A percentile compares a stretch with the other conserved stretches of the same genome.
Evolutionary conservation across 2,113 vertebrate genomes (phyloP).

Genomic region (Diadophis punctatus): DNA sequence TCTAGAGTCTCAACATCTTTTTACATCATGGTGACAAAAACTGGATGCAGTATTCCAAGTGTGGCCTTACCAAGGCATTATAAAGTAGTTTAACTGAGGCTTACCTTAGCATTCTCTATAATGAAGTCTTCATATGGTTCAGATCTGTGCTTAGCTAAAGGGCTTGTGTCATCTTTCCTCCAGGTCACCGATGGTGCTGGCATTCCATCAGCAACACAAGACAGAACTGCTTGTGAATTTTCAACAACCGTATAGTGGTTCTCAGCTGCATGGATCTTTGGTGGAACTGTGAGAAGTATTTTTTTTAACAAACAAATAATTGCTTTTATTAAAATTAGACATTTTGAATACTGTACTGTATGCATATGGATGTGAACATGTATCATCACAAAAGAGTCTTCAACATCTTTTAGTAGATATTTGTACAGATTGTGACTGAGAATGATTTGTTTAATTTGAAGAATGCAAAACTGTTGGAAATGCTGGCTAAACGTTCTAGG

Average conservation of each 20-base stretch:
- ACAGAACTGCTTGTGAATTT: slow-evolving; percentile 73
- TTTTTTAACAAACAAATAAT: slow-evolving; percentile 1
- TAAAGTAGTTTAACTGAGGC: slow-evolving; percentile 20
- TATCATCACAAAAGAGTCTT: not conserved
- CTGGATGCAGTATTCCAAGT: too few relatives aligned
- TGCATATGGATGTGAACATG: not conserved
- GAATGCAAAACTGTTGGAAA: not conserved
- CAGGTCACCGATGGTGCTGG: slow-evolving; percentile 83
- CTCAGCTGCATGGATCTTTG: slow-evolving; percentile 74
- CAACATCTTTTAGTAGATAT: not conserved
- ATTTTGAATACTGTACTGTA: not conserved
- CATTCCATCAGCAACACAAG: slow-evolving; percentile 82
- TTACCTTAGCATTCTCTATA: slow-evolving; percentile 82
- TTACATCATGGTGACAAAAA: too few relatives aligned
- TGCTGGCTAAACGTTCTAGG: not conserved
- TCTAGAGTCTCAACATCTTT: too few relatives aligned
- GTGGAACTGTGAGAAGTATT: slow-evolving; percentile 76
- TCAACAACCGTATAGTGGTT: slow-evolving; percentile 69
- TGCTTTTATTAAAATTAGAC: not conserved
- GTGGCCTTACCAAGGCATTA: too few relatives aligned
- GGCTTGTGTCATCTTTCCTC: slow-evolving; percentile 77
- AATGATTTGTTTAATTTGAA: not conserved
- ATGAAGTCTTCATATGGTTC: slow-evolving; percentile 83
- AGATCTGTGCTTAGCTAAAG: slow-evolving; percentile 72
- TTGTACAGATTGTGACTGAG: not conserved